Conservation (phyloP, 1,140 invertebrate genomes). For the Bactericera cockerelli region DNA sequence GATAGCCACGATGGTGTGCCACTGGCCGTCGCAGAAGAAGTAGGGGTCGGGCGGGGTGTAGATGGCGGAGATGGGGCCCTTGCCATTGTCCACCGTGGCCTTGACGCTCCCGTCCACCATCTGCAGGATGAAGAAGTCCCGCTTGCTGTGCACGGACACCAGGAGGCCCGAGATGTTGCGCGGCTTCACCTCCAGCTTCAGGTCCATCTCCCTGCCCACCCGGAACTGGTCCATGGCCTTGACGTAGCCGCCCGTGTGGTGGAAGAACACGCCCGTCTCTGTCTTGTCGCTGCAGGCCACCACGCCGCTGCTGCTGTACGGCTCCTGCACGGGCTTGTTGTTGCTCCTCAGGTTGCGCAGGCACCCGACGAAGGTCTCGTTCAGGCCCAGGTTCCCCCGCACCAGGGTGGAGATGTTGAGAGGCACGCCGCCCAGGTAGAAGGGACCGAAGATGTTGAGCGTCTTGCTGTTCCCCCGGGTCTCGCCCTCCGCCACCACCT, state of each 20-base stretch:
- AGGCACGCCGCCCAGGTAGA: conserved; percentile 59
- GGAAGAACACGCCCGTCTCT: conserved; percentile 83
- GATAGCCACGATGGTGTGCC: conserved; percentile 74
- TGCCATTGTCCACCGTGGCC: conserved; percentile 71
- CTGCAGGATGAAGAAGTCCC: conserved; percentile 73
- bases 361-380: conserved; percentile 68
- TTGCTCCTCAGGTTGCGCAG: conserved; percentile 63
- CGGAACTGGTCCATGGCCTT: conserved; percentile 51
- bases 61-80: conserved; percentile 55
- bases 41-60: conserved; percentile 52
- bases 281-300: conserved; percentile 64
- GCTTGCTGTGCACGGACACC: conserved; percentile 60
- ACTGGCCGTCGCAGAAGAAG: conserved; percentile 74
- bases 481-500: conserved; percentile 35
- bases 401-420: neutral
- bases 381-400: conserved; percentile 24
- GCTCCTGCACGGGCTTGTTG: conserved; percentile 34
- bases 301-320: conserved; percentile 36
- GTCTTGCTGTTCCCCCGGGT: conserved; percentile 37
- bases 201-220: conserved; percentile 59
- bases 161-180: conserved; percentile 64
- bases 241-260: conserved; percentile 48
- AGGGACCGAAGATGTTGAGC: conserved; percentile 49
- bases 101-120: conserved; percentile 68
- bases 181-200: conserved; percentile 78